Percentiles rank a stretch among this genome's conserved stretches.
These are phyloP conservation scores for Chloroceryle amazona DNA, from an alignment of 2,797 vertebrate species.

Conservation along the genomic window DNA sequence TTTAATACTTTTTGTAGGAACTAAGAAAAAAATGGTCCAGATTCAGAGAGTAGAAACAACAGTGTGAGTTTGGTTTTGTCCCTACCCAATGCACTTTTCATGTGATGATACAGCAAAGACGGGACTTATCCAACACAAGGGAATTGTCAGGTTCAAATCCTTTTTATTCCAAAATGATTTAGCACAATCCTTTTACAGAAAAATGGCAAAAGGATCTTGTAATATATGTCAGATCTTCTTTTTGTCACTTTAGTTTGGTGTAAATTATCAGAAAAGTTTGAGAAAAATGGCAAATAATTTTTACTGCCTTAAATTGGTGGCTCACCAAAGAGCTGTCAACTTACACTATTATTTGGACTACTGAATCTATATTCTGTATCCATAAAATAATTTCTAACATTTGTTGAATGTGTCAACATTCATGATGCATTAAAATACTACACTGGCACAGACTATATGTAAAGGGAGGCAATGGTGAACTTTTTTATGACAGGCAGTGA, in stretches of 20 bases:
- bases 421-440: neutral
- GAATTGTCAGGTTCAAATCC: neutral
- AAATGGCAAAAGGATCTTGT: neutral
- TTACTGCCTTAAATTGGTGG: neutral
- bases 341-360: neutral
- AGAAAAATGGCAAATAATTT: neutral
- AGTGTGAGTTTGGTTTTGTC: neutral
- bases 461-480: neutral
- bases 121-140: neutral
- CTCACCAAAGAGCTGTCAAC: neutral
- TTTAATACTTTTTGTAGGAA: neutral
- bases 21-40: neutral
- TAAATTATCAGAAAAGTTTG: neutral
- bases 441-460: neutral
- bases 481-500: neutral
- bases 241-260: neutral
- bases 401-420: neutral
- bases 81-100: neutral
- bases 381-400: neutral
- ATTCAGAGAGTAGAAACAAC: neutral
- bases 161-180: neutral
- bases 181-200: neutral
- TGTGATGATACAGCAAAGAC: neutral
- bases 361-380: neutral
- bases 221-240: neutral